Percentiles rank a stretch among this genome's conserved stretches.
These are phyloP conservation scores for Excalfactoria chinensis DNA, from an alignment of 2,113 vertebrate genomes.

Conservation along the genomic window DNA sequence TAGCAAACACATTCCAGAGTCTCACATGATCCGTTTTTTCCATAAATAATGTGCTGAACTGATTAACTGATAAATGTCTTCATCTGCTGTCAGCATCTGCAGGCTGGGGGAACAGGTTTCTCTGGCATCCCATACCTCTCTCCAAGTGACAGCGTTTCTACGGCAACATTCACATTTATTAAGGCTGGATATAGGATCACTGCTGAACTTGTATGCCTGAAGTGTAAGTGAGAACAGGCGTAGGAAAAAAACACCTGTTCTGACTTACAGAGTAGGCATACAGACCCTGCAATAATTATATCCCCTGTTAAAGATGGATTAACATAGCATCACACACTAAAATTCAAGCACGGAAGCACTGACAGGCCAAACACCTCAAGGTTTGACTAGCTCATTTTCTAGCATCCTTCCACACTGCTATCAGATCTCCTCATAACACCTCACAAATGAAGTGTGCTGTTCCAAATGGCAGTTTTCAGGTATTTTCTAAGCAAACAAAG, in stretches of 20 bases:
- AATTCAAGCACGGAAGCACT: background rate
- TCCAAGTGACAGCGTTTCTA: conserved; percentile 45
- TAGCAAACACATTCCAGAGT: conserved; percentile 39
- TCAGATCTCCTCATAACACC: background rate
- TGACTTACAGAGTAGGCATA: background rate
- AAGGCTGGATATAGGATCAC: conserved; percentile 28
- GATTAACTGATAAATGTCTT: conserved; percentile 59
- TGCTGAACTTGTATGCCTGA: background rate
- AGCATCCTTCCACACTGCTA: background rate
- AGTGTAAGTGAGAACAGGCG: conserved; percentile 42
- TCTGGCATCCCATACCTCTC: conserved; percentile 6
- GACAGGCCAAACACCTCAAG: background rate
- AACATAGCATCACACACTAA: background rate
- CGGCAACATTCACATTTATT: conserved; percentile 49
- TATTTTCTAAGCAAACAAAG: background rate
- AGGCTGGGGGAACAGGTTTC: conserved; percentile 39
- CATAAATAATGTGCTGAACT: conserved; percentile 55
- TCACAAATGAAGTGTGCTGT: background rate
- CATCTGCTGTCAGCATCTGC: conserved; percentile 58
- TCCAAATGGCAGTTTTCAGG: background rate
- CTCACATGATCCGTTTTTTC: background rate
- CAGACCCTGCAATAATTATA: background rate
- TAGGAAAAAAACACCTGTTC: conserved; percentile 40
- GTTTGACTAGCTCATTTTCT: background rate
- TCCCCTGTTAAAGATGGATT: background rate